Percentiles rank a stretch among this genome's conserved stretches.
Conservation (phyloP, 2,888 invertebrate species). For the Drosophila algonquin region DNA sequence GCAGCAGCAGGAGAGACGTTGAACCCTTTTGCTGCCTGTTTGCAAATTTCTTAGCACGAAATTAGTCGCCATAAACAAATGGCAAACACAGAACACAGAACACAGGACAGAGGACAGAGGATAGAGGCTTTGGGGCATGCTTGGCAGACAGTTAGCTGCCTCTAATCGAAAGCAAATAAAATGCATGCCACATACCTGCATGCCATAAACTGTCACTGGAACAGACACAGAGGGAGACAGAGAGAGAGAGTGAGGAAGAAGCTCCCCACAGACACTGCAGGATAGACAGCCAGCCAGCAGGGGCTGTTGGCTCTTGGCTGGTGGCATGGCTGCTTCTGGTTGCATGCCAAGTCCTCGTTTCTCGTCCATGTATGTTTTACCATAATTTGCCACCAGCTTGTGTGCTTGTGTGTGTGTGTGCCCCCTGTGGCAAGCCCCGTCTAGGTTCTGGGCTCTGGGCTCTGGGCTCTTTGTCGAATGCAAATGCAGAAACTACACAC, state of each 20-base stretch:
- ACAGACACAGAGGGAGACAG: slow-evolving; percentile 30
- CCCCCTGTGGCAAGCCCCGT: slow-evolving; percentile 1
- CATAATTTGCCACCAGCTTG: slow-evolving; percentile 72
- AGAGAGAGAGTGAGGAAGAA: neutral
- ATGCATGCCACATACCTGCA: slow-evolving; percentile 75
- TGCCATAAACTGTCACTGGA: slow-evolving; percentile 77
- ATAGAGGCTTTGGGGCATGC: neutral
- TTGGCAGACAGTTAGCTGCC: slow-evolving; percentile 35
- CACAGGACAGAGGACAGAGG: neutral
- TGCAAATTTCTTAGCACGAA: slow-evolving; percentile 79
- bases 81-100: slow-evolving; percentile 64
- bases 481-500: slow-evolving; percentile 63
- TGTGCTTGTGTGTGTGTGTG: slow-evolving; percentile 11
- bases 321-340: slow-evolving; percentile 34
- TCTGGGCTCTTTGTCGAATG: slow-evolving; percentile 60
- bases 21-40: slow-evolving; percentile 34
- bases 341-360: slow-evolving; percentile 72
- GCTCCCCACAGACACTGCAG: too few relatives aligned
- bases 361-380: slow-evolving; percentile 69
- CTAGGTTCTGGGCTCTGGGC: too few relatives aligned
- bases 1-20: neutral
- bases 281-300: neutral
- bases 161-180: slow-evolving; percentile 78
- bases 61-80: slow-evolving; percentile 76
- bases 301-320: slow-evolving; percentile 17